A percentile compares a stretch with the other conserved stretches of the same genome.
phyloP scores from a whole-genome alignment of 2,888 invertebrate genomes.

The Hylaea fasciaria region DNA sequence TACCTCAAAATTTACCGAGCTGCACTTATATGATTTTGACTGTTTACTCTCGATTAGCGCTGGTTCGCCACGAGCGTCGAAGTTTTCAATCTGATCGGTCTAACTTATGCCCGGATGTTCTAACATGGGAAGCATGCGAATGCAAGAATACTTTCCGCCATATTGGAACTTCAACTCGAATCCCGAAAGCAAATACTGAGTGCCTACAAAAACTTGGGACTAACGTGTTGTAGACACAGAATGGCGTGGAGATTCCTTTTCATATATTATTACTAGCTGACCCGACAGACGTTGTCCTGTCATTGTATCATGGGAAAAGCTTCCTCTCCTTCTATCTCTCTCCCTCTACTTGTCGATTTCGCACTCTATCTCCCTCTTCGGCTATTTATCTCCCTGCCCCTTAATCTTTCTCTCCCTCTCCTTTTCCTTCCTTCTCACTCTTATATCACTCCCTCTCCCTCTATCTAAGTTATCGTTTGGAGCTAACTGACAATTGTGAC shows the following conservation, averaged over 20 bases:
- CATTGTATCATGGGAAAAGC: too few species aligned
- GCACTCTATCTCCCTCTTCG: too few species aligned
- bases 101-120: conserved; percentile 71
- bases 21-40: conserved; percentile 39
- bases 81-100: conserved; percentile 71
- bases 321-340: too few species aligned
- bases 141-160: conserved; percentile 74
- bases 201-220: conserved; percentile 77
- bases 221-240: conserved; percentile 58
- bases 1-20: not conserved
- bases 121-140: conserved; percentile 67
- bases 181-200: conserved; percentile 80
- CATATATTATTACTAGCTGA: conserved; percentile 3
- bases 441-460: too few species aligned
- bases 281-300: too few species aligned
- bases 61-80: conserved; percentile 38
- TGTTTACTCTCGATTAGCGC: conserved; percentile 3
- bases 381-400: too few species aligned
- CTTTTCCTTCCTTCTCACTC: too few species aligned
- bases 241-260: conserved; percentile 48
- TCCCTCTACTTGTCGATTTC: too few species aligned
- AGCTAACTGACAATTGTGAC: too few species aligned
- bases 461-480: too few species aligned
- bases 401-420: too few species aligned
- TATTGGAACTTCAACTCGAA: conserved; percentile 77